A percentile compares a stretch with the other conserved stretches of the same genome.
phyloP scores from a whole-genome alignment of 2,113 vertebrate species.

The Esox niger region DNA sequence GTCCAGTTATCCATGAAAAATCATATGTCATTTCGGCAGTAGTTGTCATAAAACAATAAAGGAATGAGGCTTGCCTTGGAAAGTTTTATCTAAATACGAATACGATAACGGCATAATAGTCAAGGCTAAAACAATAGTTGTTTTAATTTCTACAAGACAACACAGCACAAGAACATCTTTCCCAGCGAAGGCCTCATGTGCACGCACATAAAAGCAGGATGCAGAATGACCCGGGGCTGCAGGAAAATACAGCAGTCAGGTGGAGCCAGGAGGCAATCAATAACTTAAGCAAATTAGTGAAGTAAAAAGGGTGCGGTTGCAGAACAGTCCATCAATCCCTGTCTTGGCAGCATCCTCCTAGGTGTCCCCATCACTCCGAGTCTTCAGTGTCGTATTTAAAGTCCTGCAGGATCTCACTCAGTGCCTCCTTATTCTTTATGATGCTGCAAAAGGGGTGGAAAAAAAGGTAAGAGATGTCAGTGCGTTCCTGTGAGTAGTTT shows the following conservation, averaged over 20 bases:
- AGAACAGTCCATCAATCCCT: slow-evolving; percentile 23
- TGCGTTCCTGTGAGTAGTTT: not conserved
- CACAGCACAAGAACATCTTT: not conserved
- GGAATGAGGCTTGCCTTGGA: slow-evolving; percentile 13
- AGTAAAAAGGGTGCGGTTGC: not conserved
- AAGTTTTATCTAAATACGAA: slow-evolving; percentile 23
- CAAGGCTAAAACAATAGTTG: slow-evolving; percentile 18
- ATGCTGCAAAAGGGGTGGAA: slow-evolving; percentile 75
- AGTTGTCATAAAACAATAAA: slow-evolving; percentile 32
- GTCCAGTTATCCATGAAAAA: slow-evolving; percentile 29
- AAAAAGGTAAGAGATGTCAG: not conserved
- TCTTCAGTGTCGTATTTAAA: slow-evolving; percentile 96
- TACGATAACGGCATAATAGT: not conserved
- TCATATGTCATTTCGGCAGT: slow-evolving; percentile 10
- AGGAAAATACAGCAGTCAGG: slow-evolving; percentile 53
- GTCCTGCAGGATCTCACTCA: slow-evolving; percentile 95
- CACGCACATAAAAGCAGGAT: slow-evolving; percentile 18
- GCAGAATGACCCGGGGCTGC: slow-evolving; percentile 24
- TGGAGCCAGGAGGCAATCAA: slow-evolving; percentile 30
- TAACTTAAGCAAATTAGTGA: slow-evolving; percentile 9
- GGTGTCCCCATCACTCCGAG: slow-evolving; percentile 73
- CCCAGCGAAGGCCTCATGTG: not conserved
- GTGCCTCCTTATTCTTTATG: slow-evolving; percentile 92
- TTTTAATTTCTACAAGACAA: not conserved
- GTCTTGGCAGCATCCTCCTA: slow-evolving; percentile 48